Evolutionary conservation across 2,113 vertebrate genomes (phyloP).

Genomic region (Zeus faber): DNA sequence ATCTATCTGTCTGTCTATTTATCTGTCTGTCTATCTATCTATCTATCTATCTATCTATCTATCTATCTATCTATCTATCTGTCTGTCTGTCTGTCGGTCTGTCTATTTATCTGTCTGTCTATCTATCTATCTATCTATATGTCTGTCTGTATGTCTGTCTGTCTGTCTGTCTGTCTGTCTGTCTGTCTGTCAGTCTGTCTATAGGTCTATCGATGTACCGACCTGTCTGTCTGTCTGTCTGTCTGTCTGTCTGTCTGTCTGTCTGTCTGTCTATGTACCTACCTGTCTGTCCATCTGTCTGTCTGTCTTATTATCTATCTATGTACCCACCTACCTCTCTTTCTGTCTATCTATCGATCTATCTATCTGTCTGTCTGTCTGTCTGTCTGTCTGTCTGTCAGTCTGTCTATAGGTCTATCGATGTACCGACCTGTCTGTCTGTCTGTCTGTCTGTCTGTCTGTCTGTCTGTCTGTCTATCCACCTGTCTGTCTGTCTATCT

Average conservation of each 20-base stretch:
- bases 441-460: conserved; percentile 7
- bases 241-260: no score
- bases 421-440: no score
- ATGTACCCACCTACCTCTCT: not conserved
- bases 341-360: not conserved
- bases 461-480: conserved; percentile 4
- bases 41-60: not conserved
- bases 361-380: no score
- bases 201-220: no score
- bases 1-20: not conserved
- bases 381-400: no score
- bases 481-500: no score
- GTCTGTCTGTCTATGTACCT: not conserved
- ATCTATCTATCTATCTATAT: not conserved
- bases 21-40: not conserved
- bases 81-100: not conserved
- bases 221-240: conserved; percentile 18
- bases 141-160: no score
- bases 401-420: no score
- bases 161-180: not conserved
- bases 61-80: not conserved
- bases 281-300: conserved; percentile 8
- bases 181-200: conserved; percentile 4
- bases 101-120: not conserved
- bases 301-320: conserved; percentile 15